Evolutionary conservation across 23 tunicate species (phyloP).

Genomic region (Styela clava): DNA sequence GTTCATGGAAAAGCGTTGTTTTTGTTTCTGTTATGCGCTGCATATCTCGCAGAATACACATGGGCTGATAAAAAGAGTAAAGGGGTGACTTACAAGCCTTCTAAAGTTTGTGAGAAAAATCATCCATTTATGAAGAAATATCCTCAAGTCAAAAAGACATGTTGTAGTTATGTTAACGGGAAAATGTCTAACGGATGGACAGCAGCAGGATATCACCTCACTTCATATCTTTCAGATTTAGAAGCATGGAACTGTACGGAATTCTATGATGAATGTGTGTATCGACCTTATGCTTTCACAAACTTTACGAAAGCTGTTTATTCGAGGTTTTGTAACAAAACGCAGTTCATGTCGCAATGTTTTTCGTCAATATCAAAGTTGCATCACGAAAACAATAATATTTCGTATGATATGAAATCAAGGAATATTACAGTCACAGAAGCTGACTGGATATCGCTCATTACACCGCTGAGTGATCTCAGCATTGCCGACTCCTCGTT

Average conservation of each 20-base stretch:
- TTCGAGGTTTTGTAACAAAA: conserved; percentile 13
- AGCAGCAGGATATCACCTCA: neutral
- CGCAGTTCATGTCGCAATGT: neutral
- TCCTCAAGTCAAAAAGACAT: neutral
- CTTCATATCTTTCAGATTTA: neutral
- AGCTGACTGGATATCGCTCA: neutral
- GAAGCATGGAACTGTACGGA: conserved; percentile 8
- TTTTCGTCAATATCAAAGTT: neutral
- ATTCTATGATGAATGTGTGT: conserved; percentile 5
- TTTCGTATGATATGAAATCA: neutral
- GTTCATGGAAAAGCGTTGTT: too few relatives aligned
- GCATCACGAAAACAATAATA: neutral
- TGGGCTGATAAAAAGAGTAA: neutral
- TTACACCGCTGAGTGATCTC: neutral
- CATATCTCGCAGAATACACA: neutral
- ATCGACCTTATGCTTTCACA: conserved; percentile 14
- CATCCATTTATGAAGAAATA: neutral
- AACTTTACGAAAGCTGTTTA: neutral
- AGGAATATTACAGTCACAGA: neutral
- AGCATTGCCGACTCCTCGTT: neutral
- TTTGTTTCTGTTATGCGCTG: too few relatives aligned
- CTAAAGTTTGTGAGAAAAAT: neutral
- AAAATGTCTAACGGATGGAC: neutral
- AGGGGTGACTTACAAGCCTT: neutral
- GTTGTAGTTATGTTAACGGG: neutral